Percentiles rank a stretch among this genome's conserved stretches.
phyloP scores from a whole-genome alignment of 2,113 vertebrate species.

The Bos javanicus region DNA sequence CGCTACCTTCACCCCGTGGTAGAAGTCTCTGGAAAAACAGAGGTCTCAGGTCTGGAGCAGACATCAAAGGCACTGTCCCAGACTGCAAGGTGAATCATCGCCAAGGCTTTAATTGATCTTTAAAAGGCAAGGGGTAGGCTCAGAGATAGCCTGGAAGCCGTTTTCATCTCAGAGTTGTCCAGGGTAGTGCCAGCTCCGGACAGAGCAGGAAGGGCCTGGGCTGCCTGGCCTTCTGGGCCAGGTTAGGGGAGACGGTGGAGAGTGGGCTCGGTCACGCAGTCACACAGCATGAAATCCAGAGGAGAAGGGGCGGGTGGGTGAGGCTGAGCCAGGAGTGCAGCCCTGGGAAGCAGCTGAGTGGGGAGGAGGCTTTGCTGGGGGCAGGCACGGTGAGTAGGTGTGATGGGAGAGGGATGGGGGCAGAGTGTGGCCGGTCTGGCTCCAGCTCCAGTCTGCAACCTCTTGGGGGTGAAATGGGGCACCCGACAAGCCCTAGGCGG shows the following conservation, averaged over 20 bases:
- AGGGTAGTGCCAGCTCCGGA: not conserved
- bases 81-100: not conserved
- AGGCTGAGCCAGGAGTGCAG: not conserved
- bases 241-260: not conserved
- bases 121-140: not conserved
- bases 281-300: not conserved
- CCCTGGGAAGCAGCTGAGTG: not conserved
- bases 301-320: not conserved
- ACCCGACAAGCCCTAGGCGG: not conserved
- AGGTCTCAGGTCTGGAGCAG: slow-evolving; percentile 52
- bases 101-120: slow-evolving; percentile 16
- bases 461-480: not conserved
- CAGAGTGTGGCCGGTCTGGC: too few relatives aligned
- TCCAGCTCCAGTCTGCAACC: not conserved
- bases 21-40: not conserved
- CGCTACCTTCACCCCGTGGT: not conserved
- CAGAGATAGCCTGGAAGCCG: not conserved
- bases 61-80: slow-evolving; percentile 15
- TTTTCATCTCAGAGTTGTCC: not conserved
- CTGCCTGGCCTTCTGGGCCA: not conserved
- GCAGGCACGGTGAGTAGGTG: not conserved
- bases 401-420: not conserved
- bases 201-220: not conserved
- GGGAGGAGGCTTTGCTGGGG: not conserved
- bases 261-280: accelerated